Base-by-base conservation (phyloP, 1,140 invertebrate species). In the Teleopsis dalmanni region DNA sequence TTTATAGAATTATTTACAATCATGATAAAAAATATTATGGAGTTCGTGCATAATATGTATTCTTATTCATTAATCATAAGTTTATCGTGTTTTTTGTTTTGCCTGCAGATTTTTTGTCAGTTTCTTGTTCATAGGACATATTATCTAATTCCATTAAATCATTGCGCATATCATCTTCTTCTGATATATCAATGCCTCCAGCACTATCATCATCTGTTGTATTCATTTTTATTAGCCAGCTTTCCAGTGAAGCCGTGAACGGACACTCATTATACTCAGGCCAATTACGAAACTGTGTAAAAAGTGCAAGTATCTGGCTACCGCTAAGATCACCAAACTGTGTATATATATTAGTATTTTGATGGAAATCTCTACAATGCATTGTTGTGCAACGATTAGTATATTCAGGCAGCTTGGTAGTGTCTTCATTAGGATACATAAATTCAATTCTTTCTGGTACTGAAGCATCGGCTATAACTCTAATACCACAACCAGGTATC, bases 261-360 rank as follows among this genome's bases (percentile, higher is more conserved):
- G 76, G 72, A 44, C 76, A 78, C 35, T 75, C 73, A 11, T 73
- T 63, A 51, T 78, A 82, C 53, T 81, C 79, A 5, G 79, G 78
- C 79, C 78, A 81, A 13, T 58, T 58, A 0, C 60, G 59, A 47
- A 76, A 76, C 47, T 73, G 53, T 9, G 47, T 74, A 47, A 79
- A 82, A 0, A 81, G 56, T 14, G 76, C 75, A 8, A 81, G 52
- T 56, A 79, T 75, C 51, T 81, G 73, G 47, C 67, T 59, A 13
- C 79, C 72, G 36, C 60, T 71, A 0, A 81, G 60, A 54, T 80
- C 77, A 3, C 78, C 77, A 60, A 81, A 81, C 56, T 78, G 71
- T 1, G 79, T 81, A 52, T 77, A 81, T 29, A 81, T 80, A 13
- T 77, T 80, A 50, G 80, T 76, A 29, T 76, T 77, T 10, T 77